Percentiles rank a stretch among this genome's conserved stretches.
phyloP scores from a whole-genome alignment of 2,113 vertebrate genomes.

The Pica pica region DNA sequence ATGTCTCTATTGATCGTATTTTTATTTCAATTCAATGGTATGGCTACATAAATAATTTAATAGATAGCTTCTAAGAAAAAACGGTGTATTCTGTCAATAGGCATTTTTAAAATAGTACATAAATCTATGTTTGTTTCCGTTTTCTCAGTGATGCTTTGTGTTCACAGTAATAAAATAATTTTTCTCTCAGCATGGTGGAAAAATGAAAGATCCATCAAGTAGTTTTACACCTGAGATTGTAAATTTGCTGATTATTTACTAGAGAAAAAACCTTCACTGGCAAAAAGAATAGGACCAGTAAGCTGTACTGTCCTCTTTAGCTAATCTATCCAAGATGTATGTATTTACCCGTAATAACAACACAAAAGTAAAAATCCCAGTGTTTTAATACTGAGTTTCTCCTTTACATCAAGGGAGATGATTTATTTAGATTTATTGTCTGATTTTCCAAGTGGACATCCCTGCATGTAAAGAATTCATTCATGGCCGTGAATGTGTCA shows the following conservation, averaged over 20 bases:
- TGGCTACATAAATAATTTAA: background rate
- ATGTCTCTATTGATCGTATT: background rate
- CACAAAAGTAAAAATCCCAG: background rate
- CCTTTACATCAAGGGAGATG: background rate
- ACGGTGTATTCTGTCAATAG: background rate
- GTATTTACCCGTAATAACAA: background rate
- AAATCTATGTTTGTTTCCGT: background rate
- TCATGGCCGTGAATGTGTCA: background rate
- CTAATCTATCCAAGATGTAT: background rate
- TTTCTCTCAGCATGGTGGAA: background rate
- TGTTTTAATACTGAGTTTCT: background rate
- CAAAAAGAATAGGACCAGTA: background rate
- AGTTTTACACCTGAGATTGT: background rate
- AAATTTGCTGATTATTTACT: background rate
- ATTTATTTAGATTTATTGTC: background rate
- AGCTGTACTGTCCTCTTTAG: background rate
- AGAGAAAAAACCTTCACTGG: background rate
- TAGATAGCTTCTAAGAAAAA: background rate
- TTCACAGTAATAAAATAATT: background rate
- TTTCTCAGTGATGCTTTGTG: background rate
- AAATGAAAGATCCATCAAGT: background rate
- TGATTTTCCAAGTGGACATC: background rate
- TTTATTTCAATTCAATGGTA: background rate
- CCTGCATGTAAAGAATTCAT: background rate
- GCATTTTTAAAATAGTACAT: background rate